These are phyloP conservation scores for Pluvianellus socialis DNA, from an alignment of 2,113 vertebrate species.

Conservation along the genomic window DNA sequence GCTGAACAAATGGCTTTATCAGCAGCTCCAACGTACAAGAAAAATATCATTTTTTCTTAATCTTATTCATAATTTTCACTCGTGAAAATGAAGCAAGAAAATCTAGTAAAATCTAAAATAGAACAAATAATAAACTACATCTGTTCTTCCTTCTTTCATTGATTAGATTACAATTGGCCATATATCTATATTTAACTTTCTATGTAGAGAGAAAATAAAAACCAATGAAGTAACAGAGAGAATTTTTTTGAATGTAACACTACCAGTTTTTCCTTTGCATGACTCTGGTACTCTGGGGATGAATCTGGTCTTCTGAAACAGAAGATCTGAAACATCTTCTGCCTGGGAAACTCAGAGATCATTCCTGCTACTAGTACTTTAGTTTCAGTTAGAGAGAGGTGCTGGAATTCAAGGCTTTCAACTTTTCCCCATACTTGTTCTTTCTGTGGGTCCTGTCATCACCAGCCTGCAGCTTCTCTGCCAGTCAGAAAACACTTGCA, in stretches of 20 bases:
- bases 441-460: background rate
- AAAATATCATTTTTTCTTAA: background rate
- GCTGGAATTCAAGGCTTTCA: background rate
- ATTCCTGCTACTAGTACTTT: background rate
- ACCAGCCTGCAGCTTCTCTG: background rate
- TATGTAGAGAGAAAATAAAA: background rate
- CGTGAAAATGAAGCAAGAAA: background rate
- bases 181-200: background rate
- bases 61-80: background rate
- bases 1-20: background rate
- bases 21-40: background rate
- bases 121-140: background rate
- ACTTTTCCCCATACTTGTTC: background rate
- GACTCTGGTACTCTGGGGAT: background rate
- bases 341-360: background rate
- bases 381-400: background rate
- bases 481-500: background rate
- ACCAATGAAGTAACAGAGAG: background rate
- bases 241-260: background rate
- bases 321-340: background rate
- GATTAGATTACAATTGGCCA: background rate
- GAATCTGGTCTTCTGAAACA: background rate
- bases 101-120: background rate
- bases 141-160: background rate
- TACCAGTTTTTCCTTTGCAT: background rate